phyloP scores from a whole-genome alignment of 2,888 invertebrate species.

The Agrotis puta region DNA sequence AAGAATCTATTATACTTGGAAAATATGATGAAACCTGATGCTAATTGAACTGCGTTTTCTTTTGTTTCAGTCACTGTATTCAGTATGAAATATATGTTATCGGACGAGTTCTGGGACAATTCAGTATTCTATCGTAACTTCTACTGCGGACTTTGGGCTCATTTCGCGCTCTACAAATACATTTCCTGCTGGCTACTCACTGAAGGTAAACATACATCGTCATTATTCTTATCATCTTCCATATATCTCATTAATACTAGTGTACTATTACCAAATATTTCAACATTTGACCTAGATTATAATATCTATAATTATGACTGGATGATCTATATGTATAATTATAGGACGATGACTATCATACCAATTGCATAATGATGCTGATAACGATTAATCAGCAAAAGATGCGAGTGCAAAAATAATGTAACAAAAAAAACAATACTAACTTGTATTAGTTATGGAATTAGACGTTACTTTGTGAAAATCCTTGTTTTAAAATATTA shows the following conservation, averaged over 20 bases:
- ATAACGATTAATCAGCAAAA: not conserved
- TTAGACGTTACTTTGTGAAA: no score
- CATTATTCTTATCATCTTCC: constrained; percentile 39
- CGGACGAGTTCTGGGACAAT: constrained; percentile 90
- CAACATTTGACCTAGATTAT: constrained; percentile 22
- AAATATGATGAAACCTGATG: not conserved
- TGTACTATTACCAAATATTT: constrained; percentile 26
- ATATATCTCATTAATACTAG: constrained; percentile 33
- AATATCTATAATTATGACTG: constrained; percentile 10
- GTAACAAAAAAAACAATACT: no score
- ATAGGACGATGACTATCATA: constrained; percentile 5
- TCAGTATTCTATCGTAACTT: constrained; percentile 92
- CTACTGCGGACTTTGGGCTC: constrained; percentile 95
- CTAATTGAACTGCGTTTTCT: constrained; percentile 15
- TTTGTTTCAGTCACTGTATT: constrained; percentile 89
- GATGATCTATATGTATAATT: constrained; percentile 12
- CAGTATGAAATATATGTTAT: constrained; percentile 94
- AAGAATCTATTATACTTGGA: not conserved
- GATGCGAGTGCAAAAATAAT: not conserved
- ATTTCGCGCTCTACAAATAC: constrained; percentile 97
- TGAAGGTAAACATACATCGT: constrained; percentile 92
- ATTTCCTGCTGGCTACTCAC: constrained; percentile 98
- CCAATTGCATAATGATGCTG: not conserved
- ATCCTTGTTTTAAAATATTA: no score
- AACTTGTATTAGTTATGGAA: no score